phyloP scores from a whole-genome alignment of 2,888 invertebrate species.

The Stramonita haemastoma region DNA sequence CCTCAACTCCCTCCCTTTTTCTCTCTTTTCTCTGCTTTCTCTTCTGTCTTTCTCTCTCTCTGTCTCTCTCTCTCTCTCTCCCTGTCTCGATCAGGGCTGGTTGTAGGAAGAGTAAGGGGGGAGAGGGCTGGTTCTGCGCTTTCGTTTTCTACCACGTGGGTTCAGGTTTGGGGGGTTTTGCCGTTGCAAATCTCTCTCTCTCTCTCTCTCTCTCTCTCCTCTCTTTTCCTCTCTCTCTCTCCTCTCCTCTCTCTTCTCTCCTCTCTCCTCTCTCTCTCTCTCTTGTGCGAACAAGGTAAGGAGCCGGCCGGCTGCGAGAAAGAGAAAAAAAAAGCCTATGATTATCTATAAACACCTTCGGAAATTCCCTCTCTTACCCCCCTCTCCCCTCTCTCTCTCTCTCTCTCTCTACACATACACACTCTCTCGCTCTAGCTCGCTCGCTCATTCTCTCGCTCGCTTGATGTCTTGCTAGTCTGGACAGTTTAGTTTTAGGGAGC shows the following conservation, averaged over 20 bases:
- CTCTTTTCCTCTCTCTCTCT: background rate
- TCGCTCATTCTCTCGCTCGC: background rate
- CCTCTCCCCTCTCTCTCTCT: slow-evolving; percentile 10
- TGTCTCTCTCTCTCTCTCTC: slow-evolving; percentile 18
- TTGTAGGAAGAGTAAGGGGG: background rate
- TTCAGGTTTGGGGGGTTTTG: no score
- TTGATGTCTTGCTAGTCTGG: background rate
- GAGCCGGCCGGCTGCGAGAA: no score
- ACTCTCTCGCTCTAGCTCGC: background rate
- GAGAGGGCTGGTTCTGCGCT: background rate
- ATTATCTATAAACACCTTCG: no score
- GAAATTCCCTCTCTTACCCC: background rate
- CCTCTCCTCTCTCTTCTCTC: background rate
- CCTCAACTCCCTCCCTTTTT: background rate
- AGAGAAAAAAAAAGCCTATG: no score
- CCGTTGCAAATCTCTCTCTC: background rate
- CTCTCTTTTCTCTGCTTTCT: background rate
- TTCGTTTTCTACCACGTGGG: background rate
- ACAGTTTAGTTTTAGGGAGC: no score
- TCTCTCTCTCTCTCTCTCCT: background rate
- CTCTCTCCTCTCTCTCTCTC: background rate
- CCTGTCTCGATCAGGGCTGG: background rate
- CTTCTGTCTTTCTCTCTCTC: slow-evolving; percentile 17
- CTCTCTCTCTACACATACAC: background rate
- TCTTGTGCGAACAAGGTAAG: no score